Evolutionary conservation across 2,888 invertebrate species (phyloP), one percentile per base, ranked within the genome.

Genomic region (Parnassius orleans): DNA sequence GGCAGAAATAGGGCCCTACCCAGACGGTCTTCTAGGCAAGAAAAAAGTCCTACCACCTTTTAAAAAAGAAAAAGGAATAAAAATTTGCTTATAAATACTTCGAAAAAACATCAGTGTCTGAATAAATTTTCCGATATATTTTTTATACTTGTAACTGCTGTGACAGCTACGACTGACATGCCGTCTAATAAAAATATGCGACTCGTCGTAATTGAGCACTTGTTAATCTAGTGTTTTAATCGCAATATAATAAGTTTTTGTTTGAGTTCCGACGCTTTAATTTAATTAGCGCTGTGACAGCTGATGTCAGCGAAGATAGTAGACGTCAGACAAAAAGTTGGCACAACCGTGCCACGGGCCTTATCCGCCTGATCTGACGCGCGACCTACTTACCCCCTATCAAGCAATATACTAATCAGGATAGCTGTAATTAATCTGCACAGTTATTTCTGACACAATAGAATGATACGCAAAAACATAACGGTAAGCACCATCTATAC

Each of bases 371-470:
- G 72, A 77, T 76, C 77, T 77, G 79, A 77, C 76, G 72, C 69
- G 66, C 77, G 83, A 76, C 87, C 86, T 67, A 84, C 81, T 83
- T 81, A 79, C 79, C 74, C 74, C 75, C 62, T 74, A 76, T 79
- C 70, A 75, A 73, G 80, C 79, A 80, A 80, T 78, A 78, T 77
- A 70, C 72, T 83, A 83, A 84, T 87, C 83, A 84, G 82, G 81
- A 81, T 79, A 81, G 76, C 79, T 79, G 79, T 82, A 80, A 86
- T 85, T 85, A 87, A 87, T 83, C 84, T 82, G 81, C 80, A 86
- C 82, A 83, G 83, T 85, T 85, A 79, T 74, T 66, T 72, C 69
- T 64, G 65, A 76, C 71, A 83, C 81, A 83, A 84, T 79, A 78
- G 80, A 77, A 61, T 69, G 65, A 66, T 64, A 67, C 60, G 65